Evolutionary conservation across 2,797 vertebrate genomes (phyloP).

Genomic region (Antennarius maculatus): DNA sequence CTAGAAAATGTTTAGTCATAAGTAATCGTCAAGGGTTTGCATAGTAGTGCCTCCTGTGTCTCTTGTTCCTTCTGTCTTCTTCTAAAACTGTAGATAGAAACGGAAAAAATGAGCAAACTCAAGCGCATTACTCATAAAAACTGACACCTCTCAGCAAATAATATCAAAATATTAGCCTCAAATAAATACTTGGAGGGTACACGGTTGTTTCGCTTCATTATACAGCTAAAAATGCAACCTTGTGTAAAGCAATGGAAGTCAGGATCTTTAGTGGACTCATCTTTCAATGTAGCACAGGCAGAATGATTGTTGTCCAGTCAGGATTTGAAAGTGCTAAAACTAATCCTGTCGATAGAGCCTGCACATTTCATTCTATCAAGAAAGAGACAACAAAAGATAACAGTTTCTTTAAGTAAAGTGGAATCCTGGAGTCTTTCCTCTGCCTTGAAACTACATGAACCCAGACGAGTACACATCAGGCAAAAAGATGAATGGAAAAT

Average conservation of each 20-base stretch:
- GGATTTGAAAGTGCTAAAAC: constrained; percentile 41
- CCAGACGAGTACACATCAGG: neutral
- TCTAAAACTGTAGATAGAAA: no score
- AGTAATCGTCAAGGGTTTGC: no score
- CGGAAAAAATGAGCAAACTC: neutral
- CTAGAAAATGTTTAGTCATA: no score
- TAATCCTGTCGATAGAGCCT: constrained; percentile 56
- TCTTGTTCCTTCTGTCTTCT: no score
- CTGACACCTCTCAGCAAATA: no score
- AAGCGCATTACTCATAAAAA: neutral
- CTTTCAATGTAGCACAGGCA: constrained; percentile 22
- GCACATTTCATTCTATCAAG: constrained; percentile 43
- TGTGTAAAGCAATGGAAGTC: constrained; percentile 3
- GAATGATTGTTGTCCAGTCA: constrained; percentile 22
- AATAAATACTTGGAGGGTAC: no score
- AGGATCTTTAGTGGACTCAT: constrained; percentile 18
- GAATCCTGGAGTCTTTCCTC: neutral
- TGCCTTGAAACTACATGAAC: constrained; percentile 8
- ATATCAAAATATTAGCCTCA: no score
- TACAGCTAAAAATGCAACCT: constrained; percentile 5
- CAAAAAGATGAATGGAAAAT: neutral
- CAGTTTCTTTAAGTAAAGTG: constrained; percentile 26
- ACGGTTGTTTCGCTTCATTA: neutral
- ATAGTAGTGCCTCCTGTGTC: no score
- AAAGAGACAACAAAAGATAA: constrained; percentile 28